Base-by-base conservation (phyloP, 1,140 invertebrate genomes). In the Oscheius sp. region DNA sequence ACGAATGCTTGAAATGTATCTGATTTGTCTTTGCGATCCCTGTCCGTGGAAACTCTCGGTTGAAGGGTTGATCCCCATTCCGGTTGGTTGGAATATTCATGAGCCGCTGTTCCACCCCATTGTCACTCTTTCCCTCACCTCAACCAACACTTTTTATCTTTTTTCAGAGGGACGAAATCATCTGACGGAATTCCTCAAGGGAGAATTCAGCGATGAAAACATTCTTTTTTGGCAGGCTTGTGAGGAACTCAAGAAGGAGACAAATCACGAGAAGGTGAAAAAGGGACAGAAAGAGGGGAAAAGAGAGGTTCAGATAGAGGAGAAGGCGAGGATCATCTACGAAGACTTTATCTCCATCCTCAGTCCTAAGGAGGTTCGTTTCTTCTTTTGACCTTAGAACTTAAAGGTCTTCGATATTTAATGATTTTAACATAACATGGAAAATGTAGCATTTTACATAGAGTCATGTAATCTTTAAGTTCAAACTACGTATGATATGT, bases 301-400 rank as follows among this genome's bases (percentile, higher is more conserved):
- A n/a, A n/a, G n/a, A n/a, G 42, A 45, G 23, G 18, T 45, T 45
- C 42, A 45, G 42, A 63, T 63, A 34, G 61, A 63, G 36, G 61
- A 63, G 1, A 63, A 69, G 87, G 95, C 95, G 58, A 89, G 94
- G 79, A 90, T 93, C 82, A 99, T 99, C 85, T 99, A 99, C 87
- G 95, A 99, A 88, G 94, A 97, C 87, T 99, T 97, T 89, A 98
- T 99, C 88, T 98, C 95, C 83, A 99, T 98, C 87, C 88, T 98
- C 80, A 97, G 95, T 79, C 94, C 96, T 52, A 96, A 95, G 88
- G 96, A 99, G 90, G 96, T 63, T 13, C n/a, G n/a, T n/a, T n/a
- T n/a, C n/a, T n/a, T n/a, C n/a, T n/a, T n/a, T n/a, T n/a, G n/a
- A n/a, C n/a, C n/a, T n/a, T n/a, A n/a, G n/a, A n/a, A n/a, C n/a